Conservation (phyloP, 2,888 invertebrate genomes). For the Baccha elongata region DNA sequence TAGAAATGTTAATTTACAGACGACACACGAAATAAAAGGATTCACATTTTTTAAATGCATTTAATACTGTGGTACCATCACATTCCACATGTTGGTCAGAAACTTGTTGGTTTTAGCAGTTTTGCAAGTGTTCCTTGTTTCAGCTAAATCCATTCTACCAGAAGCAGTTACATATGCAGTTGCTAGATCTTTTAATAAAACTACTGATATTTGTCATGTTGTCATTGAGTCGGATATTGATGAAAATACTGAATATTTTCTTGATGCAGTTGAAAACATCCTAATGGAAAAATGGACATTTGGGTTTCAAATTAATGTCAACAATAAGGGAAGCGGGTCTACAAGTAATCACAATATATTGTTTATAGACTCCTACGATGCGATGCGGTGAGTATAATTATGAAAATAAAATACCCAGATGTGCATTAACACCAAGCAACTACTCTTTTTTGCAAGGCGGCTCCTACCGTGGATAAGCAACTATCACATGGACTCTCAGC, state of each 20-base stretch:
- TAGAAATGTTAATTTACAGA: too few relatives aligned
- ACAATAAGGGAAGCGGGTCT: neutral
- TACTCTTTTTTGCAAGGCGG: neutral
- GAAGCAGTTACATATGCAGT: neutral
- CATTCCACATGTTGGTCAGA: too few relatives aligned
- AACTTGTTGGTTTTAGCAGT: too few relatives aligned
- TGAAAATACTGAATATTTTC: neutral
- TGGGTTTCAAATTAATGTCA: slow-evolving; percentile 1
- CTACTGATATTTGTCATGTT: neutral
- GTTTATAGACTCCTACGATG: slow-evolving; percentile 5
- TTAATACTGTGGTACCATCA: too few relatives aligned
- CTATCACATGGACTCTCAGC: neutral
- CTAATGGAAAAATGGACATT: neutral
- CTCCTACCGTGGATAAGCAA: neutral
- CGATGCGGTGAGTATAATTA: slow-evolving; percentile 6
- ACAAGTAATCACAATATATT: slow-evolving; percentile 2
- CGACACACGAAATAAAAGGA: too few relatives aligned
- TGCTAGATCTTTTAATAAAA: neutral
- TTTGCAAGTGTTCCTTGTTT: too few relatives aligned
- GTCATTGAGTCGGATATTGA: neutral
- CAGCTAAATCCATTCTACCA: neutral
- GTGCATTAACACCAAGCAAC: too few relatives aligned
- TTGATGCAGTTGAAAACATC: slow-evolving; percentile 1
- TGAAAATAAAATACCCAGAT: too few relatives aligned
- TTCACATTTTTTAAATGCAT: too few relatives aligned